A percentile compares a stretch with the other conserved stretches of the same genome.
Evolutionary conservation across 53 echinoderm and acorn worm genomes (phyloP).

Genomic region (Apostichopus leukothele): DNA sequence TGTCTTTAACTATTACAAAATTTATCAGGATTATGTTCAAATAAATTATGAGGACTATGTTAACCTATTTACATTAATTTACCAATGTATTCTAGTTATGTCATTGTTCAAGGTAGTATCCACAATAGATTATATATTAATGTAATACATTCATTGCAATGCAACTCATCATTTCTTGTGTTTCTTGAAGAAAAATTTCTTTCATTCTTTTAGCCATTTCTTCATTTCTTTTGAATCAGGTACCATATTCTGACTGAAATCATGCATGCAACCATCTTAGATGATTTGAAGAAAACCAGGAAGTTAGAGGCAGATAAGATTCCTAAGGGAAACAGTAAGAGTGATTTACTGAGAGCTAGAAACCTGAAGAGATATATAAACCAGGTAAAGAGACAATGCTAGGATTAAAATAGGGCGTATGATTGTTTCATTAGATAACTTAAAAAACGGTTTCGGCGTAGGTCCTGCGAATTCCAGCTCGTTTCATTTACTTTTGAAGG

Average conservation of each 20-base stretch:
- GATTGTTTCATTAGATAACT: neutral
- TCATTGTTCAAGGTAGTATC: too few relatives aligned
- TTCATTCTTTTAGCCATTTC: too few relatives aligned
- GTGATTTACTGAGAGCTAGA: slow-evolving; percentile 62
- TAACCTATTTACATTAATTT: too few relatives aligned
- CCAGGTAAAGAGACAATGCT: slow-evolving; percentile 47
- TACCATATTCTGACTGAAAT: slow-evolving; percentile 79
- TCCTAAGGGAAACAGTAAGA: slow-evolving; percentile 58
- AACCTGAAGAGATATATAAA: slow-evolving; percentile 78
- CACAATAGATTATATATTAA: too few relatives aligned
- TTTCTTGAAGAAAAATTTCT: too few relatives aligned
- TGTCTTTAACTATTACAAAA: too few relatives aligned
- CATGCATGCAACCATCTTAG: slow-evolving; percentile 75
- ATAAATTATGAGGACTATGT: too few relatives aligned
- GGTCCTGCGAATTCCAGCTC: neutral
- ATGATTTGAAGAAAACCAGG: slow-evolving; percentile 60
- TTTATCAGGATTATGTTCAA: too few relatives aligned
- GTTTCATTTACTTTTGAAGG: too few relatives aligned
- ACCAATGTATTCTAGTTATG: too few relatives aligned
- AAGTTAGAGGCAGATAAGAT: slow-evolving; percentile 55
- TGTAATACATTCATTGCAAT: too few relatives aligned
- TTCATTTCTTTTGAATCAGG: slow-evolving; percentile 16
- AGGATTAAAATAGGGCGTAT: neutral
- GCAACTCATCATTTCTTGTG: too few relatives aligned
- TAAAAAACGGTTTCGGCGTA: neutral